Evolutionary conservation across 2,113 vertebrate genomes (phyloP), one percentile per base, ranked within the genome.

Genomic region (Orycteropus afer): DNA sequence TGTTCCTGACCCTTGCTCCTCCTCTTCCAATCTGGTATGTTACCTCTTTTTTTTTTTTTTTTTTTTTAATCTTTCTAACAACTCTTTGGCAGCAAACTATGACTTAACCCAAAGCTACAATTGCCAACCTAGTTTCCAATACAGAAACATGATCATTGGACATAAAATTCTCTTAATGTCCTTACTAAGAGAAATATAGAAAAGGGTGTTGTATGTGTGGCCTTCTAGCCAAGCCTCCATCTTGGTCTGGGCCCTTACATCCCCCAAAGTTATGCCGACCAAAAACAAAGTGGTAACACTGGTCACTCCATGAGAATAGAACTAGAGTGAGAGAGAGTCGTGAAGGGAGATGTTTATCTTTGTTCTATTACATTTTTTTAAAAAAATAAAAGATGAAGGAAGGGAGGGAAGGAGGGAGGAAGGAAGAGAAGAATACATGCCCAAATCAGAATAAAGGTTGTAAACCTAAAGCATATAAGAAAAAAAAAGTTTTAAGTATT

Each of bases 61-160:
- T n/a, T 49, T 40, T 47, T 57, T n/a, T 49, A 11, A 89, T n/a
- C 51, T 51, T 65, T 89, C 69, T 77, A 25, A 78, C 69, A 89
- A 32, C 53, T 45, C 15, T 34, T 11, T 17, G n/a, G 3, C 34
- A 67, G 61, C 74, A 80, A 49, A 45, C 67, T 12, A 18, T 51
- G 29, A 45, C 45, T 89, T 92, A 71, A 55, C 40, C 67, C 42
- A 29, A 34, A 49, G 42, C 51, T 74, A n/a, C 8, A 49, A 73
- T 47, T 90, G 25, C 77, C 65, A 91, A 51, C 12, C 29, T 69
- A n/a, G 37, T 82, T 45, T 95, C 87, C 45, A 32, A 80, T 47
- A 93, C 42, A 91, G 71, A 95, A 93, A 84, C 51, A 76, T 79
- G 87, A 76, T 86, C 85, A 76, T 74, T 65, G 7, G 20, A 20